Evolutionary conservation across 1,140 invertebrate genomes (phyloP).

Genomic region (Drosophila guanche): DNA sequence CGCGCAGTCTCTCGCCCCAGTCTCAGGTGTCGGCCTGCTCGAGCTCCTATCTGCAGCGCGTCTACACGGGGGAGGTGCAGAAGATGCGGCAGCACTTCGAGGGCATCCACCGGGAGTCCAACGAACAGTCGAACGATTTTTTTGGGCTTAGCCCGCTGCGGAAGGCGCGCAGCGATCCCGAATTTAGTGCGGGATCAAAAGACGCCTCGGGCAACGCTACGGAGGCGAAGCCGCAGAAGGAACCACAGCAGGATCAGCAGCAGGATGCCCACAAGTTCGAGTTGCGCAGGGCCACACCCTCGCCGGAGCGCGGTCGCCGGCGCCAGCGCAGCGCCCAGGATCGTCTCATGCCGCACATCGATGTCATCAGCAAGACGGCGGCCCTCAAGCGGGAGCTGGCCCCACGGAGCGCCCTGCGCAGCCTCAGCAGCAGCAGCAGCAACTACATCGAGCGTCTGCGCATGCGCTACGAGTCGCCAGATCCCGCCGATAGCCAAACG

Average conservation of each 20-base stretch:
- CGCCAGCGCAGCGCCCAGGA: slow-evolving; percentile 86
- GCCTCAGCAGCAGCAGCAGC: slow-evolving; percentile 83
- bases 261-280: slow-evolving; percentile 87
- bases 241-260: not conserved
- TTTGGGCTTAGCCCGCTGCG: slow-evolving; percentile 84
- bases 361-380: slow-evolving; percentile 93
- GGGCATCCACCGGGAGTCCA: slow-evolving; percentile 83
- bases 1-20: slow-evolving; percentile 87
- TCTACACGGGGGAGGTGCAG: slow-evolving; percentile 90
- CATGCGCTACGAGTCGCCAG: slow-evolving; percentile 87
- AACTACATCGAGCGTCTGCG: slow-evolving; percentile 85
- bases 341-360: slow-evolving; percentile 93
- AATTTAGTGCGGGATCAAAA: slow-evolving; percentile 85
- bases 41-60: slow-evolving; percentile 86
- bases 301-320: slow-evolving; percentile 83
- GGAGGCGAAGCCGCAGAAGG: slow-evolving; percentile 85
- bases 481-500: slow-evolving; percentile 32
- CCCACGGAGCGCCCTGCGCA: slow-evolving; percentile 80
- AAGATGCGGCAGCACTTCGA: slow-evolving; percentile 90
- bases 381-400: slow-evolving; percentile 85
- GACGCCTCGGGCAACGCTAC: slow-evolving; percentile 84
- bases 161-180: slow-evolving; percentile 90
- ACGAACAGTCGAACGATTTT: slow-evolving; percentile 76
- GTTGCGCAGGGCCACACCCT: slow-evolving; percentile 45
- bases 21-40: slow-evolving; percentile 85